Evolutionary conservation across 2,888 invertebrate genomes (phyloP), one percentile per base, ranked within the genome.

Genomic region (Macrosiphum euphorbiae): DNA sequence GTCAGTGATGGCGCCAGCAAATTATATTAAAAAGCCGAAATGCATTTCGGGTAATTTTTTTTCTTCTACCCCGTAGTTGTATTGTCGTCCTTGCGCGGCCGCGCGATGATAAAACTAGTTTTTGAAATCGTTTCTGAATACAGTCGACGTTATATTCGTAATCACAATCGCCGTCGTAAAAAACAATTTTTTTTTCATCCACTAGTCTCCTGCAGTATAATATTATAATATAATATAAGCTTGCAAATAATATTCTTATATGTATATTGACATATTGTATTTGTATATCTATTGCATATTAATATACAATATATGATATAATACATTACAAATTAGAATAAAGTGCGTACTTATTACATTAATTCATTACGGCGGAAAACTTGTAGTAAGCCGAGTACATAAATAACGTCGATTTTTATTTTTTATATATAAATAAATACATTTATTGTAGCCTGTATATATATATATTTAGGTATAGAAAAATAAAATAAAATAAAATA

Each of bases 21-120:
- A 0, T 20, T 41, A 78, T 41, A 41, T 35, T 78, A 78, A 78
- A 78, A 78, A 52, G 13, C 58, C 58, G 28, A 91, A 91, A 91
- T 91, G 85, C 85, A 85, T 91, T 86, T 58, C 47, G n/a, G 44
- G 47, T 85, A 44, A 13, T 90, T 90, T 88, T 41, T 91, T 84
- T 91, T 52, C 47, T 44, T 86, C 55, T 78, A 24, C 84, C 8
- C 35, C 41, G 35, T 44, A 44, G 47, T 47, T 47, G 28, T 50
- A 78, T 24, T 41, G 26, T n/a, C 24, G 26, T 41, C 4, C 44
- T 13, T 84, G n/a, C n/a, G 13, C 26, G 28, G 26, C 3, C 91
- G n/a, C 5, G 26, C 16, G 20, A 50, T 92, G 24, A 52, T 50
- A 58, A 91, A 91, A 92, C 91, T 92, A 86, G 91, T 92, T 92